Percentiles rank a stretch among this genome's conserved stretches.
These are phyloP conservation scores for Heliconius eleuchia DNA, from an alignment of 1,140 invertebrate species.

Conservation along the genomic window DNA sequence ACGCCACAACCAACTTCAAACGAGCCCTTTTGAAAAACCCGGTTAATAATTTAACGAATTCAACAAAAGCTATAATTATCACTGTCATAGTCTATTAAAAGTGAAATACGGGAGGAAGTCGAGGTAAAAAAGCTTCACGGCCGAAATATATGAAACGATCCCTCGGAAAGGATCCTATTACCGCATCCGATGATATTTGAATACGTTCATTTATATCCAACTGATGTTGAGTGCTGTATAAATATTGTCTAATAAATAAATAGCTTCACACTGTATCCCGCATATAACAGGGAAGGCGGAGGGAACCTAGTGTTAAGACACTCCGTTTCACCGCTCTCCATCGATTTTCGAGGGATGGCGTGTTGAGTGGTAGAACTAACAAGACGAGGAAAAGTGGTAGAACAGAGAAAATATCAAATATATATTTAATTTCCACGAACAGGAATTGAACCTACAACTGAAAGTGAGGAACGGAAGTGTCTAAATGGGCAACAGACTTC, in stretches of 20 bases:
- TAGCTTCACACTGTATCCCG: background rate
- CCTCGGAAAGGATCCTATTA: conserved; percentile 6
- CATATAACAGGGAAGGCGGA: too few relatives aligned
- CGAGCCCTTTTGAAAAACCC: background rate
- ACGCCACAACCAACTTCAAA: background rate
- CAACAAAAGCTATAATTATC: conserved; percentile 1
- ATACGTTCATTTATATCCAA: conserved; percentile 7
- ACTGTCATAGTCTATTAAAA: conserved; percentile 5
- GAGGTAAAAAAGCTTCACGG: conserved; percentile 15
- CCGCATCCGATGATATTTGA: conserved; percentile 15
- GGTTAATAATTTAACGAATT: background rate
- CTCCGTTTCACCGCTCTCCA: too few relatives aligned
- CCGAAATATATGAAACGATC: conserved; percentile 2
- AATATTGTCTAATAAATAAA: background rate
- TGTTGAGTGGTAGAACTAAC: background rate
- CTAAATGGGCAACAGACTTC: too few relatives aligned
- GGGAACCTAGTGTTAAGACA: too few relatives aligned
- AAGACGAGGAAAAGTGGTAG: too few relatives aligned
- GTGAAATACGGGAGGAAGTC: background rate
- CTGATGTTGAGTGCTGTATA: background rate
- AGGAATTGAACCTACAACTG: background rate
- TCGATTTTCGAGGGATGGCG: too few relatives aligned
- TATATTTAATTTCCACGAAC: background rate
- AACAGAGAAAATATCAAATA: too few relatives aligned
- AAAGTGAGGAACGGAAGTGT: too few relatives aligned